Conservation (phyloP, 2,888 invertebrate species). For the Caenorhabditis panamensis region DNA sequence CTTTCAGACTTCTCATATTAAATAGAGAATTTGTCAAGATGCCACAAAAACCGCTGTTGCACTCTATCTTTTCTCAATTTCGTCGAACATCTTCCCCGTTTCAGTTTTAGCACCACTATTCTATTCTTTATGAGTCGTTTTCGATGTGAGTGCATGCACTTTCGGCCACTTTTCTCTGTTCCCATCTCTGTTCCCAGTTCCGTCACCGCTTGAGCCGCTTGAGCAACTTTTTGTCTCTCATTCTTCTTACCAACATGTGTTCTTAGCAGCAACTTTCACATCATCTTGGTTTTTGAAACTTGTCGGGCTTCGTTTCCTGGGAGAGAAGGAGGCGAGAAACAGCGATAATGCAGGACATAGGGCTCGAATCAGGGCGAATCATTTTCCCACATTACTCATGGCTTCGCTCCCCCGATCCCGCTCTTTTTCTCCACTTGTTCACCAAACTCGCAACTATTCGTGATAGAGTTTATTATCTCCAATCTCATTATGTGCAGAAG, state of each 20-base stretch:
- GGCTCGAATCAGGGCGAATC: constrained; percentile 45
- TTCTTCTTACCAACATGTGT: constrained; percentile 36
- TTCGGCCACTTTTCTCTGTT: constrained; percentile 48
- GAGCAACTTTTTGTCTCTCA: constrained; percentile 36
- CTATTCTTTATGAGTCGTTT: constrained; percentile 47
- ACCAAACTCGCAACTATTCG: neutral
- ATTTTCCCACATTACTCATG: constrained; percentile 59
- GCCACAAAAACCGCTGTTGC: neutral
- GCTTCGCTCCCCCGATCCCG: constrained; percentile 23
- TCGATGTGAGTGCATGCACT: constrained; percentile 53
- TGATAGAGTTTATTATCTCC: constrained; percentile 21
- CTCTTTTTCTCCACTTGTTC: constrained; percentile 16
- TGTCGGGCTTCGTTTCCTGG: constrained; percentile 26
- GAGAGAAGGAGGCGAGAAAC: constrained; percentile 14
- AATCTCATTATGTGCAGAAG: constrained; percentile 23
- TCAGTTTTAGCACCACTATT: constrained; percentile 45
- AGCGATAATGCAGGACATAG: constrained; percentile 50
- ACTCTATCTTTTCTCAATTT: constrained; percentile 18
- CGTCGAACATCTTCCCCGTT: constrained; percentile 25
- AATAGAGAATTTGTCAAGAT: neutral
- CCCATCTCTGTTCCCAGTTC: constrained; percentile 27
- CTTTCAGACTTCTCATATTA: neutral
- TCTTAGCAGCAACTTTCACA: constrained; percentile 20
- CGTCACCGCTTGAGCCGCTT: constrained; percentile 18
- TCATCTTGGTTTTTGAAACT: constrained; percentile 42